Base-by-base conservation (phyloP, 2,113 vertebrate genomes). In the Calypte anna region DNA sequence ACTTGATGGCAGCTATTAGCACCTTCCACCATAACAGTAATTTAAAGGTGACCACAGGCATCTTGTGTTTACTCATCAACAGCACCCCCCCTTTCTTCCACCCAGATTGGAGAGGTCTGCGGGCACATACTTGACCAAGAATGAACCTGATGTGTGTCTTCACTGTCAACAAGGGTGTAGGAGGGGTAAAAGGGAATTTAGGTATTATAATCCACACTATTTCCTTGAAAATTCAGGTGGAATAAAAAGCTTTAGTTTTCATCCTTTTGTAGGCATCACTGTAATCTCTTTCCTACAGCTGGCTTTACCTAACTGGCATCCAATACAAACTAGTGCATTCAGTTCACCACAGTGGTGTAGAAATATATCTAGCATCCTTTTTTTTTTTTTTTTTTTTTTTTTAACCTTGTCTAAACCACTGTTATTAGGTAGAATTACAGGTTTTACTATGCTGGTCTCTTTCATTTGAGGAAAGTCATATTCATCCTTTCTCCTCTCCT, bases 21-120 rank as follows among this genome's bases (percentile, higher is more conserved):
- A 90, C 91, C 69, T 93, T 91, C 94, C 79, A 86, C 79, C 91
- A 94, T 93, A 96, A 96, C 76, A 95, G 85, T 86, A 96, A 94
- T 93, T 95, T 92, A 95, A 90, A 82, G 69, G 78, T 91, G 82
- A 95, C 96, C 91, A 91, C 93, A 96, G 80, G 84, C 85, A 93
- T 89, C 55, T 92, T 82, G 83, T 89, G 82, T 95, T 96, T 95
- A 94, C 80, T 92, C 36, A 68, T 81, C 92, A 94, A 90, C 86
- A 91, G 80, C 25, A 77, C 33, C 63, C 51, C 25, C 57, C 63
- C 88, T 95, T 85, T 92, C 61, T 96, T 94, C 88, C 53, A 22
- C 82, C 57, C 81, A 70, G 62, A 40, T 31, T 86, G 88, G 62
- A 86, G 79, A 69, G 63, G 61, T 82, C 58, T 92, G 73, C 36